phyloP scores from a whole-genome alignment of 2,888 invertebrate genomes.

The Drosophila nr. perissopoda region DNA sequence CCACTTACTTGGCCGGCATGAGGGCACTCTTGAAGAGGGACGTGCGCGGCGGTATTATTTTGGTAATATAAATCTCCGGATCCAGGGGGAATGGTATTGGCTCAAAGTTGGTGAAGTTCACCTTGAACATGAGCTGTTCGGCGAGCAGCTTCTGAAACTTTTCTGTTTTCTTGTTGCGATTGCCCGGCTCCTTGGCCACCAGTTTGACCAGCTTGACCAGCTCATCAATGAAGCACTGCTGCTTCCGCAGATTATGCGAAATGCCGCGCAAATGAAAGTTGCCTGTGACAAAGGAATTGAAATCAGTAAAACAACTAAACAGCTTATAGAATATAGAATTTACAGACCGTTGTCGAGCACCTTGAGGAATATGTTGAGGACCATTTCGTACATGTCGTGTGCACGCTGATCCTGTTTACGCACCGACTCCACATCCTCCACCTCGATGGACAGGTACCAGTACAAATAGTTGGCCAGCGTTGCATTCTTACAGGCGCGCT shows the following conservation, averaged over 20 bases:
- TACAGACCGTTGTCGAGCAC: conserved; percentile 88
- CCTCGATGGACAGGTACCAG: conserved; percentile 98
- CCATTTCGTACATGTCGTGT: conserved; percentile 94
- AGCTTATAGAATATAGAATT: not conserved
- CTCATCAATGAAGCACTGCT: conserved; percentile 96
- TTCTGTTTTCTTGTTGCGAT: conserved; percentile 96
- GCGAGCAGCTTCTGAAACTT: conserved; percentile 93
- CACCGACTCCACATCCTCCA: conserved; percentile 92
- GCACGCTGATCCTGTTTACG: conserved; percentile 90
- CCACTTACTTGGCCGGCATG: conserved; percentile 92
- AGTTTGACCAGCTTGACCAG: conserved; percentile 94
- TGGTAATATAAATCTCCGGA: conserved; percentile 94
- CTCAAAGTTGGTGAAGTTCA: conserved; percentile 95
- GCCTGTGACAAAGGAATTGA: conserved; percentile 82
- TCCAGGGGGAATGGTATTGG: conserved; percentile 97
- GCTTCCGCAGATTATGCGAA: conserved; percentile 91
- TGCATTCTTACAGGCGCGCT: conserved; percentile 94
- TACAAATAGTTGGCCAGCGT: conserved; percentile 98
- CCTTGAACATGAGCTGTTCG: conserved; percentile 92
- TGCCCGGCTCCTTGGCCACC: conserved; percentile 95
- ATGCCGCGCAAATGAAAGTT: conserved; percentile 90
- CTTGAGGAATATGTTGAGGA: conserved; percentile 94
- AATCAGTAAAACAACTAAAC: not conserved
- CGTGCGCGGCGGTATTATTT: conserved; percentile 95
- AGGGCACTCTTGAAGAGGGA: conserved; percentile 97